Conservation (phyloP, 1,140 invertebrate species). For the Cyphomyrmex costatus region DNA sequence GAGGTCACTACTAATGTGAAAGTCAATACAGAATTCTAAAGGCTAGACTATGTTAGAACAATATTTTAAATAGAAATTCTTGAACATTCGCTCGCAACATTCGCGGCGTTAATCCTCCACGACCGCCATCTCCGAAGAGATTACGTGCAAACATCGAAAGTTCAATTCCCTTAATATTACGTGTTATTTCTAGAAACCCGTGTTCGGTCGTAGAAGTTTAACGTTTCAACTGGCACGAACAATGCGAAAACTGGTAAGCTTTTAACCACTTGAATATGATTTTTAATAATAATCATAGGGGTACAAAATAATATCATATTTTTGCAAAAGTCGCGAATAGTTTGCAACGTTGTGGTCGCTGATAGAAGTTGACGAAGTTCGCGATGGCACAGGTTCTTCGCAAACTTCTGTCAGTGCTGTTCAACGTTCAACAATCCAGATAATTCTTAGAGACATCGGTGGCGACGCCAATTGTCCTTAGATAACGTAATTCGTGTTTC, state of each 20-base stretch:
- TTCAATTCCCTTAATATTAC: constrained; percentile 20
- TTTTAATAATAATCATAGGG: background rate
- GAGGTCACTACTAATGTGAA: constrained; percentile 67
- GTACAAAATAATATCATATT: no score
- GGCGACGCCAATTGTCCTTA: constrained; percentile 68
- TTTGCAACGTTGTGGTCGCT: constrained; percentile 38
- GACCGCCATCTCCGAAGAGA: background rate
- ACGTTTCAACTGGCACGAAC: constrained; percentile 22
- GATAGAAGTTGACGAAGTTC: constrained; percentile 13
- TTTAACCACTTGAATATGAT: constrained; percentile 29
- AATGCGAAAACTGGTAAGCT: constrained; percentile 27
- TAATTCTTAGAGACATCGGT: constrained; percentile 75
- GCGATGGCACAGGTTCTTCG: constrained; percentile 22
- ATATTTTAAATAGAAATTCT: constrained; percentile 52
- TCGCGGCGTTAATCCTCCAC: constrained; percentile 38
- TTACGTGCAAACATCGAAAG: constrained; percentile 1
- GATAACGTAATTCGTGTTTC: constrained; percentile 43
- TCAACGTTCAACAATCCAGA: constrained; percentile 71
- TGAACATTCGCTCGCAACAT: constrained; percentile 38
- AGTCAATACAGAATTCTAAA: constrained; percentile 63
- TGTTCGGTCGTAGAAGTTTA: constrained; percentile 47
- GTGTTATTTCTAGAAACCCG: background rate
- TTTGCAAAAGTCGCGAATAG: constrained; percentile 26
- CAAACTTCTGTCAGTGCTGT: constrained; percentile 23
- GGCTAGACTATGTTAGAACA: constrained; percentile 53